phyloP scores from a whole-genome alignment of 2,797 vertebrate genomes.

The Geotrypetes seraphini region DNA sequence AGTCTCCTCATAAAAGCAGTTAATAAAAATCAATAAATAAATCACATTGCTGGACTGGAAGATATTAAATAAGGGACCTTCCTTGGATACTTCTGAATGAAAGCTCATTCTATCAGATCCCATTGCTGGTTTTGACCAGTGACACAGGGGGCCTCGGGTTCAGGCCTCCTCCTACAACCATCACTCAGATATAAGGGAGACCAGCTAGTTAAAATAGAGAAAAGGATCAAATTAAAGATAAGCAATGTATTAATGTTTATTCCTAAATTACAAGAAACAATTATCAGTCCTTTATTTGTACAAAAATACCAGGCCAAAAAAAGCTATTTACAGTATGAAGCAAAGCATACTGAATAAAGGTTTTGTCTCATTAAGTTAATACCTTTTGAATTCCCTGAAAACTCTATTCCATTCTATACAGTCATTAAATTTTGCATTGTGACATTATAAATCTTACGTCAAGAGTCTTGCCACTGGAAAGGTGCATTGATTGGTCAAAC shows the following conservation, averaged over 20 bases:
- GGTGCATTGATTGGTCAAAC: constrained; percentile 47
- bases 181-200: too few relatives aligned
- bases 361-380: constrained; percentile 67
- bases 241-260: constrained; percentile 92
- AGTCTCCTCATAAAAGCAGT: too few relatives aligned
- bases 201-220: too few relatives aligned
- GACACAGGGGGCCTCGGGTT: too few relatives aligned
- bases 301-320: constrained; percentile 96
- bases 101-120: too few relatives aligned
- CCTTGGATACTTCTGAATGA: too few relatives aligned
- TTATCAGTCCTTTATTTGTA: constrained; percentile 96
- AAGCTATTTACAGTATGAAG: constrained; percentile 86
- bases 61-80: too few relatives aligned
- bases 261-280: constrained; percentile 95
- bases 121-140: too few relatives aligned
- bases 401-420: constrained; percentile 59
- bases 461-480: constrained; percentile 50
- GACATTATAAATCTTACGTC: constrained; percentile 48
- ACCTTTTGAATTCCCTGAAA: constrained; percentile 82
- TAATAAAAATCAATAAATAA: too few relatives aligned
- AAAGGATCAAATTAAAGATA: constrained; percentile 35
- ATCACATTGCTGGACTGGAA: too few relatives aligned
- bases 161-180: too few relatives aligned
- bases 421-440: constrained; percentile 61
- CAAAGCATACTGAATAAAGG: constrained; percentile 77